These are phyloP conservation scores for Leptonema lineaticorne DNA, from an alignment of 1,140 invertebrate species.

Conservation along the genomic window DNA sequence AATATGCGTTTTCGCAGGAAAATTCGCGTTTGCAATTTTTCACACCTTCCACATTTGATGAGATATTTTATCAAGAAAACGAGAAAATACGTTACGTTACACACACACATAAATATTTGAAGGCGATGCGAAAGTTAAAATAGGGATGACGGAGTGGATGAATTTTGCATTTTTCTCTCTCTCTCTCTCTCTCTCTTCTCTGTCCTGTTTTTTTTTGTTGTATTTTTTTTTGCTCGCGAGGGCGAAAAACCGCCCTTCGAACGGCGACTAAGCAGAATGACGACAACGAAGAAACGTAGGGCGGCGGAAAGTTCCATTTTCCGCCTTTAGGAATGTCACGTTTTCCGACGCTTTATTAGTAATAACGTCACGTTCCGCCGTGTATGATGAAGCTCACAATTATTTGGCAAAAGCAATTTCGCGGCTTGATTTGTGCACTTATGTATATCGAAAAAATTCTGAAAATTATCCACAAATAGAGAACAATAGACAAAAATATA, in stretches of 20 bases:
- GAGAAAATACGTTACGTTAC: too few relatives aligned
- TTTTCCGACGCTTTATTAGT: constrained; percentile 10
- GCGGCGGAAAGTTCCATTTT: background rate
- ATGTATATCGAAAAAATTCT: constrained; percentile 15
- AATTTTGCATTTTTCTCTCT: too few relatives aligned
- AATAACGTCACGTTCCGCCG: constrained; percentile 17
- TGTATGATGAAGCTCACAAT: constrained; percentile 23
- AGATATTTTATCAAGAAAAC: too few relatives aligned
- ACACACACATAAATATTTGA: too few relatives aligned
- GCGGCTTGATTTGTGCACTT: constrained; percentile 21
- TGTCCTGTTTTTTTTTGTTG: constrained; percentile 14
- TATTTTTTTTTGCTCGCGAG: background rate
- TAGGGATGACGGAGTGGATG: too few relatives aligned
- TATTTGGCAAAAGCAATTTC: constrained; percentile 21
- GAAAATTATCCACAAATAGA: too few relatives aligned
- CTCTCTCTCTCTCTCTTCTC: too few relatives aligned
- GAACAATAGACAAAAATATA: too few relatives aligned
- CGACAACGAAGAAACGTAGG: background rate
- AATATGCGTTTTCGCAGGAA: too few relatives aligned
- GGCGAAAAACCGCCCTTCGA: background rate
- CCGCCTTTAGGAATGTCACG: constrained; percentile 9
- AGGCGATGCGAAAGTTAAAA: too few relatives aligned
- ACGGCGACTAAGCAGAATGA: background rate
- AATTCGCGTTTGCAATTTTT: too few relatives aligned
- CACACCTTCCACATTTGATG: too few relatives aligned